Evolutionary conservation across 2,888 invertebrate species (phyloP).

Genomic region (Anthophora plumipes): DNA sequence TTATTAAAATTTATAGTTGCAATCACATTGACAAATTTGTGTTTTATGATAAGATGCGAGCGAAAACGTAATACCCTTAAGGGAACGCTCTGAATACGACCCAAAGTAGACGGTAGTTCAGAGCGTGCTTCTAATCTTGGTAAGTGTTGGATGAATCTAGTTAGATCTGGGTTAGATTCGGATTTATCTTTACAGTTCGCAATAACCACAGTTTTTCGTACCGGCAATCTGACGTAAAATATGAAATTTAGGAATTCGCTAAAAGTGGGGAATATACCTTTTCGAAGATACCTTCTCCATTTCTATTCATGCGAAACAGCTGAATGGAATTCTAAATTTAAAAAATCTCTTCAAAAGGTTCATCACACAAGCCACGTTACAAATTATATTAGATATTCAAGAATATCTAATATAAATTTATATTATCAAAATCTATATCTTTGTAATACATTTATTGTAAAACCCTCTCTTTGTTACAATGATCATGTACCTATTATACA

Average conservation of each 20-base stretch:
- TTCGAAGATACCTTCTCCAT: constrained; percentile 10
- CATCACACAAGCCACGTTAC: not conserved
- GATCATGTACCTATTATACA: no score
- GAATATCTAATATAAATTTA: not conserved
- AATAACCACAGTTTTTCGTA: constrained; percentile 46
- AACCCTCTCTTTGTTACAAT: not conserved
- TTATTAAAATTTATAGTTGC: not conserved
- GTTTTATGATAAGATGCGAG: not conserved
- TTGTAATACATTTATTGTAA: no score
- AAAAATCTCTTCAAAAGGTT: not conserved
- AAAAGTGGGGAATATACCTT: constrained; percentile 1
- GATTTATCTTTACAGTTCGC: constrained; percentile 40
- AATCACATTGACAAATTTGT: constrained; percentile 2
- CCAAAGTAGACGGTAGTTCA: constrained; percentile 7
- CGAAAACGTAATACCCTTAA: not conserved
- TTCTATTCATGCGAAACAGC: constrained; percentile 10
- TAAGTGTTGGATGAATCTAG: constrained; percentile 50
- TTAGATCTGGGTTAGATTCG: constrained; percentile 41
- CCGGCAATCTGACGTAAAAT: constrained; percentile 36
- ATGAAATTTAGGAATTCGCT: constrained; percentile 18
- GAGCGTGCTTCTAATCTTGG: constrained; percentile 38
- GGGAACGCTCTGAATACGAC: not conserved
- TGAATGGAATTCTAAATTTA: constrained; percentile 28
- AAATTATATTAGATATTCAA: not conserved
- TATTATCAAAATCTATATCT: no score